These are phyloP conservation scores for Valencia hispanica DNA, from an alignment of 2,797 vertebrate genomes.

Conservation along the genomic window DNA sequence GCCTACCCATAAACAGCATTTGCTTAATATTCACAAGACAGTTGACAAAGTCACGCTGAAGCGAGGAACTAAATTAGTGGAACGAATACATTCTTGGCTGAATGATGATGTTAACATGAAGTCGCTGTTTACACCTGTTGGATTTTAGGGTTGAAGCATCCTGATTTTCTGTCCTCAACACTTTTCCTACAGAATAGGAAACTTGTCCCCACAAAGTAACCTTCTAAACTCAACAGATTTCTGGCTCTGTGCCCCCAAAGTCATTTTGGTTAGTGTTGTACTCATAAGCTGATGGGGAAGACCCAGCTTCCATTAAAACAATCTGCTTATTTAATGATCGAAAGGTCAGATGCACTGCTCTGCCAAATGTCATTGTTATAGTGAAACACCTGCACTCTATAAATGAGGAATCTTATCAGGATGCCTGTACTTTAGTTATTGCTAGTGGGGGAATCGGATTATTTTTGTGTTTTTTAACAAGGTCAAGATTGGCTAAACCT, in stretches of 20 bases:
- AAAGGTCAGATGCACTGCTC: slow-evolving; percentile 22
- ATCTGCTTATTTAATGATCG: slow-evolving; percentile 41
- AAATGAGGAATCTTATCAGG: neutral
- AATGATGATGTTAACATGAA: neutral
- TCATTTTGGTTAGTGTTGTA: slow-evolving; percentile 32
- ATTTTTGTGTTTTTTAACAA: neutral
- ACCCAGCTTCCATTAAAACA: slow-evolving; percentile 35
- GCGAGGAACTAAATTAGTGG: neutral
- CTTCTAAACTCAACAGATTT: slow-evolving; percentile 20
- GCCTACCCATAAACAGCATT: neutral
- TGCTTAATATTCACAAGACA: neutral
- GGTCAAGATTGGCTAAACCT: neutral
- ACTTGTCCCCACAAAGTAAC: neutral
- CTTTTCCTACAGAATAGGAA: slow-evolving; percentile 13
- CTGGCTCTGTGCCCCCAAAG: slow-evolving; percentile 38
- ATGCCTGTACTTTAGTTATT: neutral
- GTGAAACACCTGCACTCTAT: slow-evolving; percentile 1
- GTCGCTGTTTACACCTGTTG: neutral
- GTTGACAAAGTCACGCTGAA: neutral
- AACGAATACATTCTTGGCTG: neutral
- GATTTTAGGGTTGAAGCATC: neutral
- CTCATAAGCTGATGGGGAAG: slow-evolving; percentile 47
- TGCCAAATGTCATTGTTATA: slow-evolving; percentile 28
- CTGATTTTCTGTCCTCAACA: slow-evolving; percentile 8
- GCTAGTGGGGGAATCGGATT: neutral